A percentile compares a stretch with the other conserved stretches of the same genome.
These are phyloP conservation scores for Phylloscopus trochilus DNA, from an alignment of 2,113 vertebrate species.

Conservation along the genomic window DNA sequence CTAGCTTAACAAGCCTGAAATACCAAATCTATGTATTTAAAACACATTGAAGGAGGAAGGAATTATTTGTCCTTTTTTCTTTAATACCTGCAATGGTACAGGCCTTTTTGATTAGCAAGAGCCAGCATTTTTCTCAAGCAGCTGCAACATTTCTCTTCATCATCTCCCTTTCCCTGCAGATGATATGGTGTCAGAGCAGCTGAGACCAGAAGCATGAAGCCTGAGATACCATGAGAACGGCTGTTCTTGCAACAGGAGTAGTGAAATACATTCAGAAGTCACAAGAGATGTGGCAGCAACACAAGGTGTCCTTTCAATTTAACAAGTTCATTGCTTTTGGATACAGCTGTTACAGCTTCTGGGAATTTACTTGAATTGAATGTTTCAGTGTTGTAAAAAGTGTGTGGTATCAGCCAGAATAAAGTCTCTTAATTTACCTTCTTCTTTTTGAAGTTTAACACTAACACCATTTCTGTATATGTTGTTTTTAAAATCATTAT, in stretches of 20 bases:
- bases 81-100: background rate
- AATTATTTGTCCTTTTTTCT: background rate
- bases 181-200: background rate
- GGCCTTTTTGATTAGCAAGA: background rate
- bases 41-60: background rate
- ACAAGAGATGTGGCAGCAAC: constrained; percentile 14
- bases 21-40: background rate
- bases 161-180: background rate
- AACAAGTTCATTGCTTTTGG: constrained; percentile 6
- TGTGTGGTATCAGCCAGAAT: background rate
- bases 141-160: background rate
- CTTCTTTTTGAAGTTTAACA: background rate
- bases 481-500: background rate
- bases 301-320: background rate
- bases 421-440: background rate
- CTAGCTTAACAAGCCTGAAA: background rate
- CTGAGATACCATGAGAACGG: background rate
- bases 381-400: background rate
- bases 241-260: background rate
- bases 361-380: background rate
- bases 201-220: background rate
- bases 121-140: background rate
- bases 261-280: background rate
- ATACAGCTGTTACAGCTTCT: background rate
- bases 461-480: background rate